These are phyloP conservation scores for Oreochromis aureus DNA, from an alignment of 2,113 vertebrate genomes.

Conservation along the genomic window DNA sequence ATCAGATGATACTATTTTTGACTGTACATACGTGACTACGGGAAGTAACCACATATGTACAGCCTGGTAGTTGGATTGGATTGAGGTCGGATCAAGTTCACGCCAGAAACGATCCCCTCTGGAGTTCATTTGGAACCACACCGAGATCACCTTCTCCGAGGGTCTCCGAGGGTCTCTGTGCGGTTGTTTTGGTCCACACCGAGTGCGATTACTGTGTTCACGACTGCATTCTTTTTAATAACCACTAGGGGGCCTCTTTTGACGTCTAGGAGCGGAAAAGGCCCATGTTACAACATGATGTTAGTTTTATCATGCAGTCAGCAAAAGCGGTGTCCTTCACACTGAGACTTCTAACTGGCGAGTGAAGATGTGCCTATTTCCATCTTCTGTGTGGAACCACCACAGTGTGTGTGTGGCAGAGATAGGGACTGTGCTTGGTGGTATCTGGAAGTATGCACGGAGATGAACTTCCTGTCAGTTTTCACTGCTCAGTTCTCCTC, in stretches of 20 bases:
- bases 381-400: neutral
- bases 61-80: neutral
- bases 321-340: neutral
- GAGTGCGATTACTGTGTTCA: accelerated
- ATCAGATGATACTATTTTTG: too few species aligned
- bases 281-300: neutral
- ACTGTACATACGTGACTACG: too few species aligned
- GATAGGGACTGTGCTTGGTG: neutral
- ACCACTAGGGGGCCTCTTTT: neutral
- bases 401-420: neutral
- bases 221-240: neutral
- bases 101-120: neutral
- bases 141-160: neutral
- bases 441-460: neutral
- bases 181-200: neutral
- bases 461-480: neutral
- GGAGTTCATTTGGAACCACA: accelerated
- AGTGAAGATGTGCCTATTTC: neutral
- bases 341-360: neutral
- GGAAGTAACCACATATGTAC: too few species aligned
- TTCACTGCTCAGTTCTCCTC: neutral
- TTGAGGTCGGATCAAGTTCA: too few species aligned
- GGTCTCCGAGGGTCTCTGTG: neutral
- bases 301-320: neutral
- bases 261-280: accelerated